Evolutionary conservation across 2,888 invertebrate genomes (phyloP), one percentile per base, ranked within the genome.

Genomic region (Graphium colonna): DNA sequence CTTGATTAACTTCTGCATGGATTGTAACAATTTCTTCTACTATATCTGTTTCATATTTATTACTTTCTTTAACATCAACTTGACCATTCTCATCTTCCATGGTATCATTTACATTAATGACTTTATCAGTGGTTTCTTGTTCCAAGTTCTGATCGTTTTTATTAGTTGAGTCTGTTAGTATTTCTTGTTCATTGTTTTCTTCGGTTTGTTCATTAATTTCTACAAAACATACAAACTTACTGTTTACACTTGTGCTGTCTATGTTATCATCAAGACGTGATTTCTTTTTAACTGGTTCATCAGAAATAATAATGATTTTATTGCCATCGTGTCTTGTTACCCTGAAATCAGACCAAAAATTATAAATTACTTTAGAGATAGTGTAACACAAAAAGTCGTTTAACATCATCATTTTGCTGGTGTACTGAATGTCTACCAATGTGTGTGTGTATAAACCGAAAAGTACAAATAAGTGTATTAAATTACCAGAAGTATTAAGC

Each of bases 181-280:
- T 3, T 28, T 12, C 31, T 17, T 16, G 7, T n/a, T 0, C 26
- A 1, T 33, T 15, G n/a, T 43, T 12, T 18, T 41, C 36, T 1
- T 36, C n/a, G n/a, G 3, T 16, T 1, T 71, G 67, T 7, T 65
- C 59, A 12, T 73, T 71, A 16, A 75, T 72, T 59, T 78, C 77
- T 3, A 82, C 59, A 0, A 82, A 79, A n/a, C 56, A 60, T 0
- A 59, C 62, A 0, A 83, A 82, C 1, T 75, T 79, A 44, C 84
- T 86, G 57, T 82, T 84, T 9, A 87, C 58, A 51, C 82, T 82
- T 41, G 86, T 83, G 61, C 76, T 73, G 8, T 82, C 84, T 8
- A 59, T 55, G n/a, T 67, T 69, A 12, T 67, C 65, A 18, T 67
- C 69, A 15, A 77, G 26, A 3, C 82, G 75, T 3, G 64, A 60